Conservation (phyloP, 2,888 invertebrate species). For the Habrosyne pyritoides region DNA sequence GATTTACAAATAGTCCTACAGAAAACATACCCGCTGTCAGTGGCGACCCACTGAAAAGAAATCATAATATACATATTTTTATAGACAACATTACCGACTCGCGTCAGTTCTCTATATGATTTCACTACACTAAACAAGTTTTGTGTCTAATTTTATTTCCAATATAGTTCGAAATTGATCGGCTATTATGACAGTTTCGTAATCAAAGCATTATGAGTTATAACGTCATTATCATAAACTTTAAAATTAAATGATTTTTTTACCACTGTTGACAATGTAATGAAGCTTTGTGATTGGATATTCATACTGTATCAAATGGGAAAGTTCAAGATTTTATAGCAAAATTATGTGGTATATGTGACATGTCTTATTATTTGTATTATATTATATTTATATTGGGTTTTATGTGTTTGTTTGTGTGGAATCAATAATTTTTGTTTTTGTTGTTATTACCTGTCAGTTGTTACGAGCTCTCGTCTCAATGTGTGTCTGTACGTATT, state of each 20-base stretch:
- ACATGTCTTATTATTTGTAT: slow-evolving; percentile 25
- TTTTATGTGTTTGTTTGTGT: slow-evolving; percentile 28
- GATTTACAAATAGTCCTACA: too few relatives aligned
- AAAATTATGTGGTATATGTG: slow-evolving; percentile 38
- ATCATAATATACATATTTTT: slow-evolving; percentile 37
- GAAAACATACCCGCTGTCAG: slow-evolving; percentile 25
- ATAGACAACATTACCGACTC: slow-evolving; percentile 23
- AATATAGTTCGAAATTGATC: slow-evolving; percentile 49
- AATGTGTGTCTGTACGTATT: not conserved
- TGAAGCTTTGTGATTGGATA: slow-evolving; percentile 24
- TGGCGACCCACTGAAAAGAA: slow-evolving; percentile 24
- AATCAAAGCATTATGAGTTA: slow-evolving; percentile 52
- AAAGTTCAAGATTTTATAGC: slow-evolving; percentile 41
- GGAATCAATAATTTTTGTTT: slow-evolving; percentile 39
- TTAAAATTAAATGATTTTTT: slow-evolving; percentile 47
- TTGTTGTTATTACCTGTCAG: not conserved
- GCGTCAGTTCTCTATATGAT: slow-evolving; percentile 35
- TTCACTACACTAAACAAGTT: slow-evolving; percentile 46
- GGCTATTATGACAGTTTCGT: slow-evolving; percentile 49
- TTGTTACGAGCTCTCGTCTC: not conserved
- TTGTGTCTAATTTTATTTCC: slow-evolving; percentile 50
- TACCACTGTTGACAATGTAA: slow-evolving; percentile 49
- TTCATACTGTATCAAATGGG: slow-evolving; percentile 26
- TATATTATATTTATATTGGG: slow-evolving; percentile 7
- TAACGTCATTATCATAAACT: slow-evolving; percentile 45